These are phyloP conservation scores for Halictus rubicundus DNA, from an alignment of 1,140 invertebrate genomes.

Conservation along the genomic window DNA sequence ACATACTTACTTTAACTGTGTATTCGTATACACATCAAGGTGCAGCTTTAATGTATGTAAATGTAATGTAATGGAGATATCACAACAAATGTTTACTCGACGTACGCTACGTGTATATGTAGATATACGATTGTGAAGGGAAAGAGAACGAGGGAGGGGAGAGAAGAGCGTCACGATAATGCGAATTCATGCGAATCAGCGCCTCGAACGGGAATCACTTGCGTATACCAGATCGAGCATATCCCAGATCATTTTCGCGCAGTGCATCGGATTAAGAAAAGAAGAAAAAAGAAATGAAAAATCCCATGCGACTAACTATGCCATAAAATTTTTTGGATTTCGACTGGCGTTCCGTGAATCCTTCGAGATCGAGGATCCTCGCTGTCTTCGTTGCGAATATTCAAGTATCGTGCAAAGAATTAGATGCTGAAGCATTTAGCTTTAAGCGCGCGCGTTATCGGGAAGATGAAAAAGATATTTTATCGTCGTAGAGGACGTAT, in stretches of 20 bases:
- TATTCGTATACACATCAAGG: conserved; percentile 54
- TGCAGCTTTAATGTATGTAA: conserved; percentile 63
- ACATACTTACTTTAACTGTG: conserved; percentile 62
- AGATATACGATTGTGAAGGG: conserved; percentile 30
- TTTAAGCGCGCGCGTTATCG: conserved; percentile 25
- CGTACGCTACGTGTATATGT: conserved; percentile 45
- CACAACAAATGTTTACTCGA: conserved; percentile 55
- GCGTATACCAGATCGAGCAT: background rate
- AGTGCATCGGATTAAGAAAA: background rate
- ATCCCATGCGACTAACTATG: no score
- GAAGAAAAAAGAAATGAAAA: background rate
- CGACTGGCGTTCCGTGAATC: background rate
- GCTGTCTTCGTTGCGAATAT: background rate
- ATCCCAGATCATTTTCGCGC: background rate
- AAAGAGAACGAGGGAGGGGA: background rate
- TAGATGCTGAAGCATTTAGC: background rate
- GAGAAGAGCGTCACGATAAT: conserved; percentile 9
- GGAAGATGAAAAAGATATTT: conserved; percentile 17
- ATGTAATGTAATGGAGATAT: conserved; percentile 61
- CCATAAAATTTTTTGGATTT: background rate
- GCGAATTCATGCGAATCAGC: background rate
- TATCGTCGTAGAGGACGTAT: conserved; percentile 43
- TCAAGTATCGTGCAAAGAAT: background rate
- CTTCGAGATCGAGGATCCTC: background rate
- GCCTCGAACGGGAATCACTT: background rate